These are phyloP conservation scores for Conus canariensis DNA, from an alignment of 2,888 invertebrate genomes.

Conservation along the genomic window DNA sequence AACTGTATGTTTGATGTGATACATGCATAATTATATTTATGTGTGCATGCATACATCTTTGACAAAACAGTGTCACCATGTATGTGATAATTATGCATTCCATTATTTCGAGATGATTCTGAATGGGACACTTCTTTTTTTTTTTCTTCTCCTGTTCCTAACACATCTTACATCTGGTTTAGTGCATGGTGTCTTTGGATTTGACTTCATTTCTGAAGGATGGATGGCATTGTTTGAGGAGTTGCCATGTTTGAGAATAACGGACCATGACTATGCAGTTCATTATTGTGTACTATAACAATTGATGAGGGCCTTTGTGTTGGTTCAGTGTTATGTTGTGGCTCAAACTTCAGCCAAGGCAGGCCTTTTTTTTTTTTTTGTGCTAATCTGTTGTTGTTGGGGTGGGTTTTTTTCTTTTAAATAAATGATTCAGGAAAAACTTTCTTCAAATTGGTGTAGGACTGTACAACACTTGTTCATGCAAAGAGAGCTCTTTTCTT, in stretches of 20 bases:
- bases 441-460: no score
- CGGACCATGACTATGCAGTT: not conserved
- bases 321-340: not conserved
- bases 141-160: not conserved
- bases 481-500: no score
- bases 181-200: not conserved
- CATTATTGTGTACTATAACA: not conserved
- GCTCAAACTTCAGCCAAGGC: not conserved
- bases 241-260: not conserved
- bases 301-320: slow-evolving; percentile 2
- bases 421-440: no score
- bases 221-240: not conserved
- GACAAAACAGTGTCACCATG: not conserved
- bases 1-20: not conserved
- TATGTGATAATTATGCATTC: slow-evolving; percentile 21
- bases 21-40: not conserved
- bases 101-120: not conserved
- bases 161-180: not conserved
- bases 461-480: no score
- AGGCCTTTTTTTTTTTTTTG: not conserved
- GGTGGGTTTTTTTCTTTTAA: no score
- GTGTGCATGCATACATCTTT: not conserved
- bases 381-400: not conserved
- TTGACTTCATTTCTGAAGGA: not conserved
- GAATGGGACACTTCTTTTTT: not conserved